Base-by-base conservation (phyloP, 2,113 vertebrate species). In the Castor canadensis region DNA sequence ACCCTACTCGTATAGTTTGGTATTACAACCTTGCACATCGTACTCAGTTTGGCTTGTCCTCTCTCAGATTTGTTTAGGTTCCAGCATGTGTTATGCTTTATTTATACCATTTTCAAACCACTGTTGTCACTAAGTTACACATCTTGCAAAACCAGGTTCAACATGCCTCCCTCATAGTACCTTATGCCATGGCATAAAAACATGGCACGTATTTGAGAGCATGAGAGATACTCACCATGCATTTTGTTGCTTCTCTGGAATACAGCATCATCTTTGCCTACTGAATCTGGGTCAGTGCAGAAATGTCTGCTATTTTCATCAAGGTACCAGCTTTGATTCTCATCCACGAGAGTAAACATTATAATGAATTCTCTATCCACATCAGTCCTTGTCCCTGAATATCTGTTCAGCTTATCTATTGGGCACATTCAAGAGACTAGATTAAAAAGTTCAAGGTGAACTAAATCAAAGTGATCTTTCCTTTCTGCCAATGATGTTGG, bases 301-400 rank as follows among this genome's bases (percentile, higher is more conserved):
- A 99, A 99, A 3, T 56, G 98, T 15, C 98, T 92, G 96, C 99
- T 99, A 95, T 99, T 99, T 76, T 99, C 99, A 73, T 99, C 97
- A 0, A 99, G 98, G 96, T 99, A 99, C 99, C 99, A 99, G 97
- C 99, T 99, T 96, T 98, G 94, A 96, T 99, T 99, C 98, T 99
- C 99, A 88, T 99, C 99, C 97, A 99, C 98, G 91, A 99, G 98
- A 81, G 96, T 99, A 97, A 99, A 99, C 99, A 99, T 99, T 96
- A 99, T 97, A 91, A 99, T 96, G 91, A 99, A 99, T 91, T 99
- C 99, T 62, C 98, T 98, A 97, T 99, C 98, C 85, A 99, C 99
- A 96, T 99, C 99, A 47, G 96, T 98, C 62, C 99, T 96, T 38
- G 96, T 93, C 89, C 97, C 96, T 89, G 95, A 97, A 45, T 98